Evolutionary conservation across 2,797 vertebrate genomes (phyloP).

Genomic region (Darevskia nairensis): DNA sequence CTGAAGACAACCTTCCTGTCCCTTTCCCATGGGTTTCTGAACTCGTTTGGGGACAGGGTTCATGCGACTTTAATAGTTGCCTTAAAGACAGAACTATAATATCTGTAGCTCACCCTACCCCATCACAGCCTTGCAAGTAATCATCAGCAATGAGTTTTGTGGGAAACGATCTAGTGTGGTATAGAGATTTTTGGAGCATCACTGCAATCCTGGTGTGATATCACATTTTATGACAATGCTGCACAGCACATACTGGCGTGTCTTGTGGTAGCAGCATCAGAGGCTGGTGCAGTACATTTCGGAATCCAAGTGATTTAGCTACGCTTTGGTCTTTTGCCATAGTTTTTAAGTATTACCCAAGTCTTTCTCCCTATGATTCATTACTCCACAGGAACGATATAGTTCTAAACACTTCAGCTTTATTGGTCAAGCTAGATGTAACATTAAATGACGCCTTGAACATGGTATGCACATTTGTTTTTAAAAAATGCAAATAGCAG

Average conservation of each 20-base stretch:
- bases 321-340: too few relatives aligned
- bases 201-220: not conserved
- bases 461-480: too few relatives aligned
- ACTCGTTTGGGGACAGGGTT: not conserved
- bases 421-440: too few relatives aligned
- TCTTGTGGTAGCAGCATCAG: not conserved
- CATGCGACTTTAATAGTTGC: not conserved
- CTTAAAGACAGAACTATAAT: not conserved
- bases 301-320: not conserved
- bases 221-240: not conserved
- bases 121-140: not conserved
- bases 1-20: not conserved
- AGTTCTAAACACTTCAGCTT: too few relatives aligned
- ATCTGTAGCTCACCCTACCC: not conserved
- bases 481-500: too few relatives aligned
- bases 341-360: too few relatives aligned
- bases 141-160: not conserved
- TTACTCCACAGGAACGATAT: too few relatives aligned
- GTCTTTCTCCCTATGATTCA: too few relatives aligned
- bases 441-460: too few relatives aligned
- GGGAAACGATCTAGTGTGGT: not conserved
- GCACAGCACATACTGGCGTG: not conserved
- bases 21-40: not conserved
- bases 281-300: not conserved
- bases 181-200: not conserved